Percentiles rank a stretch among this genome's conserved stretches.
These are phyloP conservation scores for Chesias legatella DNA, from an alignment of 2,888 invertebrate species.

Conservation along the genomic window DNA sequence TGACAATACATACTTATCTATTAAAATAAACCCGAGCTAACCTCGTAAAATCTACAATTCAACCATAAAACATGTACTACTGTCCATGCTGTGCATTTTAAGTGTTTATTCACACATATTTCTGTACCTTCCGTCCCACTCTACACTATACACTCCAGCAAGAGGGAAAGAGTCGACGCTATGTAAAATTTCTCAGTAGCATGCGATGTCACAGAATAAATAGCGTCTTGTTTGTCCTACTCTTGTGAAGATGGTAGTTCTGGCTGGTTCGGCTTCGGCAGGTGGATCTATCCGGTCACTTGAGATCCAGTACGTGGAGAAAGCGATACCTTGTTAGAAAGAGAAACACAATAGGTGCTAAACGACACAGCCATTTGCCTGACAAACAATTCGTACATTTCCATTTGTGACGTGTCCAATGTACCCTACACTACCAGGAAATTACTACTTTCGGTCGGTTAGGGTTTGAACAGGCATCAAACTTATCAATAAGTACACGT, in stretches of 20 bases:
- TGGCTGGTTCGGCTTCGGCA: slow-evolving; percentile 40
- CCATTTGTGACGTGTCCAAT: too few species aligned
- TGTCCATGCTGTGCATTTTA: slow-evolving; percentile 11
- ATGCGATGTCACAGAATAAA: slow-evolving; percentile 28
- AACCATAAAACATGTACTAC: slow-evolving; percentile 1
- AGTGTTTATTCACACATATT: slow-evolving; percentile 58
- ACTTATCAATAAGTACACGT: too few species aligned
- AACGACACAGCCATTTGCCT: too few species aligned
- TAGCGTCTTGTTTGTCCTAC: slow-evolving; percentile 49
- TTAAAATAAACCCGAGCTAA: too few species aligned
- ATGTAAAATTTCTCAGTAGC: slow-evolving; percentile 68
- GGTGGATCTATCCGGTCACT: slow-evolving; percentile 8
- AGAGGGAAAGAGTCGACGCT: slow-evolving; percentile 35
- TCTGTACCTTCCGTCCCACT: slow-evolving; percentile 27
- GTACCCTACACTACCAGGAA: too few species aligned
- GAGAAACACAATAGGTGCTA: neutral
- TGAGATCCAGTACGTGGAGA: slow-evolving; percentile 1
- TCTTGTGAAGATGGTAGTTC: slow-evolving; percentile 47
- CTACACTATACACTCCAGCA: slow-evolving; percentile 18
- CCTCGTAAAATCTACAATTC: slow-evolving; percentile 4
- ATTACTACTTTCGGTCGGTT: too few species aligned
- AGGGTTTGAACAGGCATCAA: too few species aligned
- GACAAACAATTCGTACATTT: too few species aligned
- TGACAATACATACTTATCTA: too few species aligned
- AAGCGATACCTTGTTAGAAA: slow-evolving; percentile 1